These are phyloP conservation scores for Tursiops truncatus DNA, from an alignment of 2,113 vertebrate genomes.

Conservation along the genomic window DNA sequence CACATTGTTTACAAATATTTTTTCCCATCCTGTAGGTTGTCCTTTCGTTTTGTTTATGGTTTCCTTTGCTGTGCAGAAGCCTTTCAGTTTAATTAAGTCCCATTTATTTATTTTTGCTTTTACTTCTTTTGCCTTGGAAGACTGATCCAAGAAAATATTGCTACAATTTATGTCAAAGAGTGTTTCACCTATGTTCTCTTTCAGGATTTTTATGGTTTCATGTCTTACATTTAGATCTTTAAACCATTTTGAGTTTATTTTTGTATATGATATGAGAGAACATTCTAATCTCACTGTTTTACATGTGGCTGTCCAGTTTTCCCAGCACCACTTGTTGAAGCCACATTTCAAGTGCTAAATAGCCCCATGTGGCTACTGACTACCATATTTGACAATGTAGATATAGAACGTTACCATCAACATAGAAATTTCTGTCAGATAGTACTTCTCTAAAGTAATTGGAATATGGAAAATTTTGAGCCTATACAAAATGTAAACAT, in stretches of 20 bases:
- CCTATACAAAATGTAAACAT: background rate
- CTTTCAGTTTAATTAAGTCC: background rate
- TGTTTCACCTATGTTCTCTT: too few relatives aligned
- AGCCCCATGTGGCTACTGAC: background rate
- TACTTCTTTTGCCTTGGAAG: too few relatives aligned
- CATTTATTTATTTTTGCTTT: background rate
- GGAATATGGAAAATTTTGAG: conserved; percentile 10
- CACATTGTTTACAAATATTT: background rate
- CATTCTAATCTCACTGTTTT: background rate
- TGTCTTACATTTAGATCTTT: too few relatives aligned
- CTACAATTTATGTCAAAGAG: too few relatives aligned
- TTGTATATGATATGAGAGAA: background rate
- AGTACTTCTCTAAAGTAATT: background rate
- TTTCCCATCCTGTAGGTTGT: background rate
- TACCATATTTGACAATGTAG: background rate
- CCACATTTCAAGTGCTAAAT: conserved; percentile 4
- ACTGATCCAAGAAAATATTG: too few relatives aligned
- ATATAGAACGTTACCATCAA: background rate
- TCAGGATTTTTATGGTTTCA: too few relatives aligned
- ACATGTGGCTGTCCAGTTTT: background rate
- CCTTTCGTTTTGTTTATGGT: background rate
- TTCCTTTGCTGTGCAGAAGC: background rate
- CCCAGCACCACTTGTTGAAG: background rate
- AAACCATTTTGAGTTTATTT: too few relatives aligned
- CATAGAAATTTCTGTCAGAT: background rate